Percentiles rank a stretch among this genome's conserved stretches.
Conservation (phyloP, 2,797 vertebrate species). For the Hypotaenidia philippensis region DNA sequence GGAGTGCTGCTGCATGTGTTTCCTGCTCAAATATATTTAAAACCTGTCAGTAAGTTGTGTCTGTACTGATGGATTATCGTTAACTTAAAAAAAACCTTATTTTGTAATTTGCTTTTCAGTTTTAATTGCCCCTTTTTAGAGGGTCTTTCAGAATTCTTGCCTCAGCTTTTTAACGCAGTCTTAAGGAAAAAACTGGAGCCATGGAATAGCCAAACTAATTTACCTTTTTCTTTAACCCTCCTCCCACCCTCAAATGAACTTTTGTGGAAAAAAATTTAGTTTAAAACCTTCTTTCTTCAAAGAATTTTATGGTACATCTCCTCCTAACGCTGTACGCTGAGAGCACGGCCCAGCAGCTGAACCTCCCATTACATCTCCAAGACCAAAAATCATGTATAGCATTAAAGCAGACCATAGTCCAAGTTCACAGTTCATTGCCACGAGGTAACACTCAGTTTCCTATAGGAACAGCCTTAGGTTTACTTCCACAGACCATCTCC, state of each 20-base stretch:
- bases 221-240: neutral
- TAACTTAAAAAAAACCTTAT: neutral
- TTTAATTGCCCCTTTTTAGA: neutral
- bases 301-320: neutral
- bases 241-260: neutral
- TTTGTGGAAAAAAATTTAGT: neutral
- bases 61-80: neutral
- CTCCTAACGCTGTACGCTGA: neutral
- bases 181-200: neutral
- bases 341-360: neutral
- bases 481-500: neutral
- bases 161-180: neutral
- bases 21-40: constrained; percentile 12
- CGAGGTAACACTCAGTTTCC: neutral
- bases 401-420: neutral
- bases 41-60: neutral
- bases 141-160: neutral
- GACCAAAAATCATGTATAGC: neutral
- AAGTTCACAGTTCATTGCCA: neutral
- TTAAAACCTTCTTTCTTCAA: neutral
- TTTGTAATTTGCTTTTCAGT: neutral
- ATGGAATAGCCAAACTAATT: neutral
- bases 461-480: neutral
- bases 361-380: neutral
- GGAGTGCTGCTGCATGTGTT: neutral